phyloP scores from a whole-genome alignment of 2,113 vertebrate species.

The Pionites leucogaster region DNA sequence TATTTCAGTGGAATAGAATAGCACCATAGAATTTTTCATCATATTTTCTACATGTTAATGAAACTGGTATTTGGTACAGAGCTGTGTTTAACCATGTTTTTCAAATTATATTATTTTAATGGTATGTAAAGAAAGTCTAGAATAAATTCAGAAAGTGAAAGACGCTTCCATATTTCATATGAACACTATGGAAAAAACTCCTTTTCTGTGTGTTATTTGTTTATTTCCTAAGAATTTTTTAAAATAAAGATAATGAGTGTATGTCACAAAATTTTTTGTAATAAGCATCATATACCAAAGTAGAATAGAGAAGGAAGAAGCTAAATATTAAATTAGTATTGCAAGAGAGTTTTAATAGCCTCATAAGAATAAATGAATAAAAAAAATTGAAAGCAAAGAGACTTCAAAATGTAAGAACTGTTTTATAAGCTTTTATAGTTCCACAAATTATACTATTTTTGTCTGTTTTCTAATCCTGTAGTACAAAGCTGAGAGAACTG shows the following conservation, averaged over 20 bases:
- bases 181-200: background rate
- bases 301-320: background rate
- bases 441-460: background rate
- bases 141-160: background rate
- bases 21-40: background rate
- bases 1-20: background rate
- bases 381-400: background rate
- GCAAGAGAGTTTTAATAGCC: background rate
- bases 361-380: background rate
- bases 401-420: background rate
- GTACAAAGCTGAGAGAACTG: background rate
- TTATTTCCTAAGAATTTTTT: background rate
- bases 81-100: background rate
- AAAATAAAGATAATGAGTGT: background rate
- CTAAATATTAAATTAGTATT: background rate
- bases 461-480: background rate
- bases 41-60: background rate
- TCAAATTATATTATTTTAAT: background rate
- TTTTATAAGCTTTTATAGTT: background rate
- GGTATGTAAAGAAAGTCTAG: background rate
- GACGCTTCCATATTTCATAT: background rate
- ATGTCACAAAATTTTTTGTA: background rate
- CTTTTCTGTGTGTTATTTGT: background rate
- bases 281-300: background rate
- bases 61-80: background rate